Conservation (phyloP, 92 coral and sea anemone species). For the Parazoanthus darwini region DNA sequence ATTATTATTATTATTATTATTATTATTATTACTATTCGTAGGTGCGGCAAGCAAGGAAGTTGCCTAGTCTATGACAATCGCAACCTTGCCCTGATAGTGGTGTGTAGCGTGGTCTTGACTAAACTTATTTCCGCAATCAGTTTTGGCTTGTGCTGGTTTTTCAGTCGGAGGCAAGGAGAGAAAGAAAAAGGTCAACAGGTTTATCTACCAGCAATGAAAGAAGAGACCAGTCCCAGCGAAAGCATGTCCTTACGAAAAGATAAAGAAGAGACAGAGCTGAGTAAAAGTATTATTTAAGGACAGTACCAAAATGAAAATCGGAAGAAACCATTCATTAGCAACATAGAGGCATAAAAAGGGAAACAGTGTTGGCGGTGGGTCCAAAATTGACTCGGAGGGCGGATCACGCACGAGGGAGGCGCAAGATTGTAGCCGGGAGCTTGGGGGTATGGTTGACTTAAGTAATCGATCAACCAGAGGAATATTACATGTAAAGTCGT, state of each 20-base stretch:
- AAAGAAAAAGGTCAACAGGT: not conserved
- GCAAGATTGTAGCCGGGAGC: no score
- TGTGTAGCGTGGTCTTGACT: not conserved
- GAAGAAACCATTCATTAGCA: no score
- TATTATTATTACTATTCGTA: not conserved
- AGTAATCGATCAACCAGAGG: no score
- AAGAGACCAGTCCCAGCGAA: not conserved
- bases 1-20: no score
- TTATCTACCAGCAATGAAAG: not conserved
- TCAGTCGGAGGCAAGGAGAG: not conserved
- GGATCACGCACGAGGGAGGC: no score
- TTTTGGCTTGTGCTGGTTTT: conserved; percentile 12
- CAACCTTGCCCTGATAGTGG: not conserved
- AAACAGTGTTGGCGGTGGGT: no score
- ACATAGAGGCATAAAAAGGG: no score
- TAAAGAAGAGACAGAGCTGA: not conserved
- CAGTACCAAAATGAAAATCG: no score
- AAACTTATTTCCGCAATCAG: not conserved
- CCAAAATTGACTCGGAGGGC: no score
- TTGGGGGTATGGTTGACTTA: no score
- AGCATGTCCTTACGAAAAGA: not conserved
- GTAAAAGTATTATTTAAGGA: no score
- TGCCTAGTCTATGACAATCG: not conserved
- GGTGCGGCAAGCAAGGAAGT: conserved; percentile 7
- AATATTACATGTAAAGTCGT: no score